Base-by-base conservation (phyloP, 2,797 vertebrate genomes). In the Pampus argenteus region DNA sequence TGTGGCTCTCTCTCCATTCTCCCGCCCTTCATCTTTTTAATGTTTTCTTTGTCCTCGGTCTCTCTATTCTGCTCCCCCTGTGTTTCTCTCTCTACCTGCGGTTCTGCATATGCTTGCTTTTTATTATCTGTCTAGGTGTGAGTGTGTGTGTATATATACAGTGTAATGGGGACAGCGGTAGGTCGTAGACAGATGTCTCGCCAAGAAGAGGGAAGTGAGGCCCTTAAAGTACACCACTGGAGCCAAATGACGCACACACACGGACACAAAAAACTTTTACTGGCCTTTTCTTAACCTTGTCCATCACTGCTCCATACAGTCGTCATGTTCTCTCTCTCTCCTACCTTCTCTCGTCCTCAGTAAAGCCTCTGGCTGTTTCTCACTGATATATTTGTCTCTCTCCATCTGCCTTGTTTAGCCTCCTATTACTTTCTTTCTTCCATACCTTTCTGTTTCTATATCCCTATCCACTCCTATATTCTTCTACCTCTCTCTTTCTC, bases 281-380 rank as follows among this genome's bases (percentile, higher is more conserved):
- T 73, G 59, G 76, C 64, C 76, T 86, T 77, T 86, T 60, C 56
- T 56, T 78, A 81, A 83, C 77, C 76, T 74, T 78, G 80, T 73
- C 72, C 62, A 48, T 82, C 74, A 59, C 15, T 0, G 18, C 57
- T 74, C 36, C 59, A 49, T 62, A 48, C 52, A 26, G 63, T 64
- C 76, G 62, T 52, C 29, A 58, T 50, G 34, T 62, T 60, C 49
- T 0, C 50, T 57, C 47, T 58, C 49, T 57, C 26, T 62, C 26
- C 48, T 40, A 23, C 36, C n/a, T 50, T 57, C 54, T 66, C 45
- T 47, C 34, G 50, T 67, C 65, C 61, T 44, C 44, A 14, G 40
- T 31, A 61, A 74, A 83, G 66, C 54, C 26, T 17, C 52, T 44
- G 65, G 34, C 72, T 74, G 56, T 40, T 63, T 57, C 71, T 65